Evolutionary conservation across 1,140 invertebrate genomes (phyloP), one percentile per base, ranked within the genome.

Genomic region (Teleogryllus occipitalis): DNA sequence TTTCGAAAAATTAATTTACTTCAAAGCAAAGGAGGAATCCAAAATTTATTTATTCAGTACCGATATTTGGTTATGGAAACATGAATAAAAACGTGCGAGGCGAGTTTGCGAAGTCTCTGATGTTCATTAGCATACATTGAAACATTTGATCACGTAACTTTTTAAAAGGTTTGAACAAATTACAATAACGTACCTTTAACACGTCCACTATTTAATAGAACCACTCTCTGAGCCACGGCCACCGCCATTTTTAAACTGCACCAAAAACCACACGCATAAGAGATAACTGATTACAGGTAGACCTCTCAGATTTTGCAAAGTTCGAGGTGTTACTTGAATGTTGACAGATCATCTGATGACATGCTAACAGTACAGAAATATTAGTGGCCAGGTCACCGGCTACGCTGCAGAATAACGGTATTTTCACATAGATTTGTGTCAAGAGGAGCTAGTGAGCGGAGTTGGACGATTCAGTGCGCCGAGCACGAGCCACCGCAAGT

Each of bases 231-330:
- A 8, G 48, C 18, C 76, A 77, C 76, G 4, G 15, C 8, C 6
- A 8, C 47, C 21, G 76, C 76, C 76, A 77, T 77, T 3, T 77
- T 77, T 48, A 49, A 18, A 77, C 76, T 39, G 48, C 47, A 7
- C 47, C 76, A 48, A n/a, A 47, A n/a, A n/a, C 76, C 15, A 2
- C 27, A 21, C 14, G 21, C n/a, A 7, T 14, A 65, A 65, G 54
- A 65, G 54, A 65, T 65, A 65, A 65, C 54, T 65, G 54, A 10
- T 10, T 18, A 18, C 54, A 65, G 54, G 54, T 65, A 18, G 10
- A 10, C 54, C 54, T 18, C 54, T 18, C 54, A 65, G 54, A 65
- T 65, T 65, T 65, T 65, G 10, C 54, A 14, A 65, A 18, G 54
- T 39, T 39, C 27, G 27, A 39, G 27, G 1, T 39, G 27, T 39